These are phyloP conservation scores for Lysandra bellargus DNA, from an alignment of 2,888 invertebrate species.

Conservation along the genomic window DNA sequence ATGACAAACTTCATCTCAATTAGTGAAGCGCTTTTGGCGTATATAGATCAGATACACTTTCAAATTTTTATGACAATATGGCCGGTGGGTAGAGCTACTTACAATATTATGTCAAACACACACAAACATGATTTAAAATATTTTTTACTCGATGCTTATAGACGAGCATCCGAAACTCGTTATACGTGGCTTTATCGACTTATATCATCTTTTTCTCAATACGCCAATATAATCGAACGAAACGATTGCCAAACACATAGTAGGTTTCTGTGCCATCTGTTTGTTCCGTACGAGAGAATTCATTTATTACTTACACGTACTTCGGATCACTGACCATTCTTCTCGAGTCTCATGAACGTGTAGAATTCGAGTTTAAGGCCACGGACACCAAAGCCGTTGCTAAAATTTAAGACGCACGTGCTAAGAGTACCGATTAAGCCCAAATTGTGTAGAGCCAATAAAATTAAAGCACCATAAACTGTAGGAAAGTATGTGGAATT, in stretches of 20 bases:
- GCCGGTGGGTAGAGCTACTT: not conserved
- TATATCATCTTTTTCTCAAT: constrained; percentile 18
- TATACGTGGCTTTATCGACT: not conserved
- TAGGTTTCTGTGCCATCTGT: constrained; percentile 60
- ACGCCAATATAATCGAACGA: not conserved
- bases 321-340: constrained; percentile 67
- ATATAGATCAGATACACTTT: not conserved
- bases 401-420: constrained; percentile 57
- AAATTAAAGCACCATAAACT: constrained; percentile 22
- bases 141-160: not conserved
- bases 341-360: constrained; percentile 67
- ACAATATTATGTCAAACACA: not conserved
- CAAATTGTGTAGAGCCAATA: constrained; percentile 6
- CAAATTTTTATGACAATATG: not conserved
- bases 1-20: no score
- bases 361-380: constrained; percentile 62
- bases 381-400: constrained; percentile 55
- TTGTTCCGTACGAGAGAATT: constrained; percentile 61
- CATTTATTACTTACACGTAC: constrained; percentile 61
- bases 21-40: no score
- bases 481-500: not conserved
- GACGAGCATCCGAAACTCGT: not conserved
- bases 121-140: not conserved
- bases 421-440: constrained; percentile 45
- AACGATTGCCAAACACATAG: constrained; percentile 34